phyloP scores from a whole-genome alignment of 2,797 vertebrate genomes.

The Argentina silus region DNA sequence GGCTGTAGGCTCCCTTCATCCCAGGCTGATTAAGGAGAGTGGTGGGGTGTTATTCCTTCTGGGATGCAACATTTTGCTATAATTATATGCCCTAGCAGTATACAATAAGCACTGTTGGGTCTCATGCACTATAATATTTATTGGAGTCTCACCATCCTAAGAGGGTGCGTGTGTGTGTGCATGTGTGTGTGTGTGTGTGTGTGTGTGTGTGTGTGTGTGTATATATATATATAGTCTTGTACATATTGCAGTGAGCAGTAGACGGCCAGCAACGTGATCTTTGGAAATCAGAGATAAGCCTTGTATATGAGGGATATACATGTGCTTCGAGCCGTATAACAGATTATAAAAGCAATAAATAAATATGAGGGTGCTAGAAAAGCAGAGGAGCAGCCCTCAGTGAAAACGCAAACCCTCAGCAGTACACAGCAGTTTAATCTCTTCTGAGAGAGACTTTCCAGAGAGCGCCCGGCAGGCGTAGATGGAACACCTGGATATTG shows the following conservation, averaged over 20 bases:
- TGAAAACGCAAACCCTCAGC: neutral
- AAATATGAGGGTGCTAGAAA: neutral
- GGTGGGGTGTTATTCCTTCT: neutral
- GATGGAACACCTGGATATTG: conserved; percentile 27
- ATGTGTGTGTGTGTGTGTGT: too few species aligned
- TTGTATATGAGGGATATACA: neutral
- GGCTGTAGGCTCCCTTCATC: neutral
- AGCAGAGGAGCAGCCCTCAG: neutral
- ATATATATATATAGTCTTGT: neutral
- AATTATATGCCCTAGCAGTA: conserved; percentile 2
- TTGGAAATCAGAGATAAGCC: conserved; percentile 6
- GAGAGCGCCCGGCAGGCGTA: neutral
- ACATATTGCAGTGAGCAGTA: neutral
- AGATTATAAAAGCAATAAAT: conserved; percentile 3
- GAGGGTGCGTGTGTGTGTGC: neutral
- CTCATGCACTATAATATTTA: conserved; percentile 16
- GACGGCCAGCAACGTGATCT: neutral
- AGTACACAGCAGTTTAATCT: too few species aligned
- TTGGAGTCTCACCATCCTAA: neutral
- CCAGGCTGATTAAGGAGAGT: too few species aligned
- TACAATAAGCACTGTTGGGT: neutral
- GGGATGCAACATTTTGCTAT: neutral
- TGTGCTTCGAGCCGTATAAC: neutral
- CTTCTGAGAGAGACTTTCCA: neutral
- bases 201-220: too few species aligned